Evolutionary conservation across 2,113 vertebrate species (phyloP), one percentile per base, ranked within the genome.

Genomic region (Sinocyclocheilus anophthalmus): DNA sequence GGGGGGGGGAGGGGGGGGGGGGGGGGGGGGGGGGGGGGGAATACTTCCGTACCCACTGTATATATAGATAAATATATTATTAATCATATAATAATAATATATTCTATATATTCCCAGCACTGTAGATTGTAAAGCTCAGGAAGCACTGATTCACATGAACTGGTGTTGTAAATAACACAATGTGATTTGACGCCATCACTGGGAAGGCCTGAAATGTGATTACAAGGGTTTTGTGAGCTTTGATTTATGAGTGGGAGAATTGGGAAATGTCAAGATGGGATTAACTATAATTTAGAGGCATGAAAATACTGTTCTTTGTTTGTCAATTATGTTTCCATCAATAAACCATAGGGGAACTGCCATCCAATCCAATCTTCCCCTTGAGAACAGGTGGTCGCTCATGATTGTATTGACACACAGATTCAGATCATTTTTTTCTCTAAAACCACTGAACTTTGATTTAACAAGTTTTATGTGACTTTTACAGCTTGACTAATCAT

Each of bases 191-290:
- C 45, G 69, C 24, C 2, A 33, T 30, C 80, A 53, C 65, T 14
- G 63, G 37, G 33, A 26, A 82, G 26, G 65, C 81, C 12, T 83
- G 63, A 83, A 70, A 83, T 70, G 11, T 55, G 81, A 55, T 83
- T 70, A 70, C 65, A 50, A 70, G 65, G 81, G 24, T 53, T 82
- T 69, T 82, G 42, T 82, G 63, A 53, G 63, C 45, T 26, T 70
- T 70, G 65, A 53, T 83, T 83, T 37, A 70, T 33, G 20, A 83
- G 65, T 37, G 3, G 24, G 65, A 83, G 65, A 69, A 33, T 22
- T 26, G 42, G 65, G 42, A 70, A 83, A 83, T 83, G 81, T 70
- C 63, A 83, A 83, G 26, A 83, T 53, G 81, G 81, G 81, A 83
- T 83, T 83, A 83, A 70, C 81, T 53, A 26, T 83, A 83, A 83